Percentiles rank a stretch among this genome's conserved stretches.
Evolutionary conservation across 1,140 invertebrate genomes (phyloP).

Genomic region (Goniozus legneri): DNA sequence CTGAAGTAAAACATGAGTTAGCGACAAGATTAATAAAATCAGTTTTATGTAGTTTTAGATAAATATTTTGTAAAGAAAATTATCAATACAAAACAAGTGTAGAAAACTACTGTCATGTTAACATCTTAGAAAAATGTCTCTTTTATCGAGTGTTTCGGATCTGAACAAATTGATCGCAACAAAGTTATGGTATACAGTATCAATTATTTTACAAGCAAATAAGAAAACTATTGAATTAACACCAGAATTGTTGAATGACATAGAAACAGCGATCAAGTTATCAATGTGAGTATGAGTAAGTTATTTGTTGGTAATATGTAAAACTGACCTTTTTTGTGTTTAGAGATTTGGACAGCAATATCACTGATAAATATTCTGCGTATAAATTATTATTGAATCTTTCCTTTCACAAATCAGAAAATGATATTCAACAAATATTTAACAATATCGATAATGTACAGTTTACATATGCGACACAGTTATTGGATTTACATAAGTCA

Average conservation of each 20-base stretch:
- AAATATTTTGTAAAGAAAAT: no score
- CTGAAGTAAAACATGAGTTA: no score
- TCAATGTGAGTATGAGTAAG: slow-evolving; percentile 11
- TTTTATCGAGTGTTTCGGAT: slow-evolving; percentile 11
- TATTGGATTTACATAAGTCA: not conserved
- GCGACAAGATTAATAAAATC: no score
- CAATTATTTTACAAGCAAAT: slow-evolving; percentile 11
- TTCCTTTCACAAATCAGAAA: no score
- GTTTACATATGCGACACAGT: not conserved
- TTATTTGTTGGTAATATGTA: not conserved
- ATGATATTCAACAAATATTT: slow-evolving; percentile 4
- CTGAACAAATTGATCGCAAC: slow-evolving; percentile 21
- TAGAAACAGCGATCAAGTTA: slow-evolving; percentile 11
- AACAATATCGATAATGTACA: not conserved
- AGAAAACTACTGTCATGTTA: no score
- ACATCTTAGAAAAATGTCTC: slow-evolving; percentile 21
- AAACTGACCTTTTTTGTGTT: not conserved
- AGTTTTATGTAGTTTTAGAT: no score
- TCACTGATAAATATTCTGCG: not conserved
- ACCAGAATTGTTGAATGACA: slow-evolving; percentile 5
- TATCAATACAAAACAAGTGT: no score
- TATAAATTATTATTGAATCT: not conserved
- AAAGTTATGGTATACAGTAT: slow-evolving; percentile 31
- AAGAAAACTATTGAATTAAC: slow-evolving; percentile 6
- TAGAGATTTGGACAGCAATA: not conserved